A percentile compares a stretch with the other conserved stretches of the same genome.
These are phyloP conservation scores for Trachymyrmex cornetzi DNA, from an alignment of 1,140 invertebrate genomes.

Conservation along the genomic window DNA sequence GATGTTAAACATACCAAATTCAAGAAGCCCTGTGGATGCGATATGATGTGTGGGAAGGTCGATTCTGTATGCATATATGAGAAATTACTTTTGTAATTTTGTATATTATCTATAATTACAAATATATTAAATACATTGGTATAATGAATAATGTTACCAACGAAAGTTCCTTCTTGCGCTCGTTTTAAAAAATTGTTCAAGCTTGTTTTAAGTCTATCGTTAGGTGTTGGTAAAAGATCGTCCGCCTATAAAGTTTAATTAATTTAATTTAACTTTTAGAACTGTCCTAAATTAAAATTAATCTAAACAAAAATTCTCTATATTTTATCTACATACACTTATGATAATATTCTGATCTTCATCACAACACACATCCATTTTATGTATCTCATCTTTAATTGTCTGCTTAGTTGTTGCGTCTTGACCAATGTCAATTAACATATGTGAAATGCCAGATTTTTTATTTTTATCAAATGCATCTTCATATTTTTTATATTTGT, in stretches of 20 bases:
- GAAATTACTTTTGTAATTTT: slow-evolving; percentile 56
- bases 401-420: slow-evolving; percentile 64
- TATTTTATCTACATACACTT: slow-evolving; percentile 7
- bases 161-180: slow-evolving; percentile 65
- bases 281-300: neutral
- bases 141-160: slow-evolving; percentile 66
- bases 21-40: slow-evolving; percentile 39
- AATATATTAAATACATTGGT: slow-evolving; percentile 31
- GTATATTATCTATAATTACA: slow-evolving; percentile 19
- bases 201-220: slow-evolving; percentile 72
- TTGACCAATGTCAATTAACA: slow-evolving; percentile 20
- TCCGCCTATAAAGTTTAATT: slow-evolving; percentile 57
- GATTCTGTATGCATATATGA: slow-evolving; percentile 53
- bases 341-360: slow-evolving; percentile 39
- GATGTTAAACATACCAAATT: neutral
- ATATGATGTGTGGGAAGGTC: slow-evolving; percentile 57
- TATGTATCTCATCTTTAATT: slow-evolving; percentile 76
- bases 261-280: neutral
- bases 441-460: slow-evolving; percentile 27
- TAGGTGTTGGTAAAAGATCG: slow-evolving; percentile 64
- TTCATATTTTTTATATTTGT: slow-evolving; percentile 25
- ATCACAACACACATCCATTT: slow-evolving; percentile 77
- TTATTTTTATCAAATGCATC: slow-evolving; percentile 35
- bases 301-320: neutral
- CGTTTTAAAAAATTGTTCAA: slow-evolving; percentile 76